Conservation (phyloP, 2,888 invertebrate genomes). For the Eledona agricola region DNA sequence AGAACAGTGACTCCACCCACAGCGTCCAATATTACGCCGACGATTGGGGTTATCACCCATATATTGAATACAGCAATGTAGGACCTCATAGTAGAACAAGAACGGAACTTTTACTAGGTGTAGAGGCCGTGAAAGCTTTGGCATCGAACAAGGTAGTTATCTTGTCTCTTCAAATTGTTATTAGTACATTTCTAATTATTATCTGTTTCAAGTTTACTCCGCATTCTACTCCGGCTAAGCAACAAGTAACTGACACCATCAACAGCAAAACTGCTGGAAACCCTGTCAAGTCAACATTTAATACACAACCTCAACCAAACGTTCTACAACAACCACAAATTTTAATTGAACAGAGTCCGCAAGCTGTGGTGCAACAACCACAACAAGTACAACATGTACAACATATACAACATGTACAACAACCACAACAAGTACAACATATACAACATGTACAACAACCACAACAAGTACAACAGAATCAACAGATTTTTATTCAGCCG, state of each 20-base stretch:
- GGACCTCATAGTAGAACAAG: constrained; percentile 64
- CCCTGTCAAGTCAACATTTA: constrained; percentile 2
- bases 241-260: constrained; percentile 34
- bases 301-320: constrained; percentile 28
- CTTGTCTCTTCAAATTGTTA: neutral
- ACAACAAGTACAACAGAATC: neutral
- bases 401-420: constrained; percentile 7
- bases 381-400: constrained; percentile 34
- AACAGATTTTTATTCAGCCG: constrained; percentile 44
- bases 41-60: constrained; percentile 72
- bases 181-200: constrained; percentile 1
- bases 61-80: constrained; percentile 66
- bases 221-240: constrained; percentile 23
- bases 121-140: constrained; percentile 66
- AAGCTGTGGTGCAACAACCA: constrained; percentile 27
- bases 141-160: constrained; percentile 49
- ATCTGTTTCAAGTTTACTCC: constrained; percentile 29
- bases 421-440: constrained; percentile 36
- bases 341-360: constrained; percentile 21
- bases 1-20: constrained; percentile 59
- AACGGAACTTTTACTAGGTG: constrained; percentile 67
- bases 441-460: neutral
- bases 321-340: constrained; percentile 35
- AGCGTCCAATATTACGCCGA: constrained; percentile 71
- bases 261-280: constrained; percentile 33